Evolutionary conservation across 2,888 invertebrate species (phyloP), one percentile per base, ranked within the genome.

Genomic region (Drosophila maculinotata): DNA sequence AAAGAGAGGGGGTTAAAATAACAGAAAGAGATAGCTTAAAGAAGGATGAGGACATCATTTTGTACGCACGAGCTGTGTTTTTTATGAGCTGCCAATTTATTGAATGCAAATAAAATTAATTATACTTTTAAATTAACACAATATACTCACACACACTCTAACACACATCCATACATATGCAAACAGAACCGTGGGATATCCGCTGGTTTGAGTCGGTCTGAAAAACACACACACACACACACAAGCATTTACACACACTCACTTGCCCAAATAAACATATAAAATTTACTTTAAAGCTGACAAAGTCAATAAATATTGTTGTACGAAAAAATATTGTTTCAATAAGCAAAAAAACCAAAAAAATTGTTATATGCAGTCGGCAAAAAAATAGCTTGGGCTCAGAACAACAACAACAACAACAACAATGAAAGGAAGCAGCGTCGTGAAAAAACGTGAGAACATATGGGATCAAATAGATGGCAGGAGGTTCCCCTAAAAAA

Each of bases 271-370:
- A 84, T 83, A 88, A 84, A 84, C 83, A 84, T 69, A 68, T 74
- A 62, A 83, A 84, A 88, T 90, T 89, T 88, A 88, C 89, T 90
- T 90, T 90, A 88, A 90, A 90, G 90, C 90, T 90, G 90, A 88
- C 88, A 90, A 89, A 82, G 90, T 90, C 87, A 90, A 90, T 90
- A 90, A 90, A 90, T 89, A 90, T 89, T 89, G 89, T 89, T 90
- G 83, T 84, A 83, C 85, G 85, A 78, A 82, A 88, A 89, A 90
- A 90, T 90, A 90, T 90, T 90, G 84, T 79, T 78, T 83, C 78
- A 89, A 85, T 83, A 90, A 87, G 87, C 87, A 89, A 79, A 74
- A 77, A 74, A 70, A 53, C 42, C 44, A 74, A 49, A 57, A 17
- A 48, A 42, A 17, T 25, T 15, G 9, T 35, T 65, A 69, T 70